Evolutionary conservation across 2,113 vertebrate species (phyloP), one percentile per base, ranked within the genome.

Genomic region (Siniperca chuatsi): DNA sequence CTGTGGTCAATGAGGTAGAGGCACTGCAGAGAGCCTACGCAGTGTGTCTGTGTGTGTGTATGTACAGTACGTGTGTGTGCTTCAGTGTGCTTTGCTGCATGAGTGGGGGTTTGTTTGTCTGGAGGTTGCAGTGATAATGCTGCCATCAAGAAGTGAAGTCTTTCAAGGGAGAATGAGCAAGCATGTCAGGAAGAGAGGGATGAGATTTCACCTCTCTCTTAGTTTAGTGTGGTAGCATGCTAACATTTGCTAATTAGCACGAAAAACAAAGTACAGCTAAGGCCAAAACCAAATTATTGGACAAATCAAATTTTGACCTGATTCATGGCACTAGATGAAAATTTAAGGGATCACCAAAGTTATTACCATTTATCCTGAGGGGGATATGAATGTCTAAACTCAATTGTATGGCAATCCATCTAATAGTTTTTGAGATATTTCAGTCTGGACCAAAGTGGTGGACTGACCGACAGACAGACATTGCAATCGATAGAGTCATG

Each of bases 1-100:
- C 79, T 85, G 88, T 86, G 85, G 90, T 92, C 90, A 92, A 84
- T 93, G 86, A 91, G 89, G 89, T 90, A 77, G 82, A 90, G 68
- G 89, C 80, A 79, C 90, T 85, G 86, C 88, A 86, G 84, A 85
- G 75, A 82, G 77, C 85, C 62, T 46, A 86, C 70, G 64, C 70
- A 66, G 60, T 83, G 73, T 87, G 60, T 60, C 8, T 58, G 33
- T 57, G 15, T 85, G 64, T 46, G 71, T 54, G 61, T 72, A 74
- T 71, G 25, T 61, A 11, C 29, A 29, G 21, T 57, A 50, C 76
- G 25, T 55, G 42, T 44, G 46, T 72, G 33, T 82, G 79, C 68
- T 44, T 86, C 33, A 54, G 66, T 48, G 81, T 11, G 25, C 62
- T 69, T 78, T 81, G 61, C 33, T 79, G 76, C 48, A 40, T 52